A percentile compares a stretch with the other conserved stretches of the same genome.
Conservation (phyloP, 2,113 vertebrate genomes). For the Catharus fuscescens region DNA sequence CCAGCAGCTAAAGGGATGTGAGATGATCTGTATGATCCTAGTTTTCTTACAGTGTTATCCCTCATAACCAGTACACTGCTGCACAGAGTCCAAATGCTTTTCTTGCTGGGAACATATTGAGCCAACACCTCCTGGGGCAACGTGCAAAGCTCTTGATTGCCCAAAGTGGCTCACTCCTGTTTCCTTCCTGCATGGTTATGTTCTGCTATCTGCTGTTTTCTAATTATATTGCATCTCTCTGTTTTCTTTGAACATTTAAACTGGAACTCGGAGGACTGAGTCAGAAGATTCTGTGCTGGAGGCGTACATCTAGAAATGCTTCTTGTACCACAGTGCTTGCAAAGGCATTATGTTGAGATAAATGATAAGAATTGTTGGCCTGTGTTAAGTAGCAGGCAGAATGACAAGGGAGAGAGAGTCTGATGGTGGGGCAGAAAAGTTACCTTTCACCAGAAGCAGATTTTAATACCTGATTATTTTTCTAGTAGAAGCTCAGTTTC, state of each 20-base stretch:
- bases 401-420: neutral
- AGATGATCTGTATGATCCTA: neutral
- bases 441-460: neutral
- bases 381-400: neutral
- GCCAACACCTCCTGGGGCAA: neutral
- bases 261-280: neutral
- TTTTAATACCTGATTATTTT: neutral
- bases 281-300: neutral
- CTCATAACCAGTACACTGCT: neutral
- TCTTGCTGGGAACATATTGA: neutral
- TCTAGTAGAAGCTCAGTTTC: neutral
- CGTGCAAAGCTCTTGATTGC: neutral
- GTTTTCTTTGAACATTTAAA: neutral
- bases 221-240: neutral
- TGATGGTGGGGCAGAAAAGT: neutral
- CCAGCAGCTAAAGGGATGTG: neutral
- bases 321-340: neutral
- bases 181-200: neutral
- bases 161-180: fast-evolving
- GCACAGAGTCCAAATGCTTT: neutral
- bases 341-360: neutral
- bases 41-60: neutral
- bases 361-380: neutral
- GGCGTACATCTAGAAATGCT: fast-evolving
- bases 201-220: neutral